phyloP scores from a whole-genome alignment of 2,113 vertebrate species.

The Origma solitaria region DNA sequence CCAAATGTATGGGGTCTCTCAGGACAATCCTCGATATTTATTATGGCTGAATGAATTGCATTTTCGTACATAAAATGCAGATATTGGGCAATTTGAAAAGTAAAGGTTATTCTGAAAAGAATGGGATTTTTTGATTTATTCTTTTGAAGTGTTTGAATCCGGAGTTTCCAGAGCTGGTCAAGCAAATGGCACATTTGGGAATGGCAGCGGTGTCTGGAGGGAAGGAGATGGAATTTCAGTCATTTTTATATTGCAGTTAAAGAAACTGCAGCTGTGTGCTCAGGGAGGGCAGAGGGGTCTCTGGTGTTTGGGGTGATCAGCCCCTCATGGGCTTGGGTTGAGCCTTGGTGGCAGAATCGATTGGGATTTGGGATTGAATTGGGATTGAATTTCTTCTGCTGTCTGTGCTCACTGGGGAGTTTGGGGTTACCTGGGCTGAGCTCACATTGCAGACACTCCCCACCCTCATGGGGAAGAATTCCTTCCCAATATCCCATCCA shows the following conservation, averaged over 20 bases:
- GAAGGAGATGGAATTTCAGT: background rate
- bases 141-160: background rate
- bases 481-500: background rate
- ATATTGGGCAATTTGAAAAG: background rate
- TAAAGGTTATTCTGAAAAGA: background rate
- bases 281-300: background rate
- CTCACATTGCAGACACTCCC: background rate
- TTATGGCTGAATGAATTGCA: background rate
- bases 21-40: background rate
- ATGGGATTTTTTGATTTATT: fast-evolving
- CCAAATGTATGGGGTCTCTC: background rate
- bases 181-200: background rate
- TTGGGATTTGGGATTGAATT: background rate
- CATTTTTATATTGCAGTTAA: background rate
- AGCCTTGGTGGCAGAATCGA: background rate
- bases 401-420: background rate
- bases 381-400: background rate
- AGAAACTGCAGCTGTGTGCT: background rate
- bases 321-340: background rate
- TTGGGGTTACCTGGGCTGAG: no score
- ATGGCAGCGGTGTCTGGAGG: background rate
- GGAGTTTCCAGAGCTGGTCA: background rate
- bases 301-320: background rate
- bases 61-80: background rate
- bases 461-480: background rate